phyloP scores from a whole-genome alignment of 2,888 invertebrate genomes.

The Cheilosia impressa region DNA sequence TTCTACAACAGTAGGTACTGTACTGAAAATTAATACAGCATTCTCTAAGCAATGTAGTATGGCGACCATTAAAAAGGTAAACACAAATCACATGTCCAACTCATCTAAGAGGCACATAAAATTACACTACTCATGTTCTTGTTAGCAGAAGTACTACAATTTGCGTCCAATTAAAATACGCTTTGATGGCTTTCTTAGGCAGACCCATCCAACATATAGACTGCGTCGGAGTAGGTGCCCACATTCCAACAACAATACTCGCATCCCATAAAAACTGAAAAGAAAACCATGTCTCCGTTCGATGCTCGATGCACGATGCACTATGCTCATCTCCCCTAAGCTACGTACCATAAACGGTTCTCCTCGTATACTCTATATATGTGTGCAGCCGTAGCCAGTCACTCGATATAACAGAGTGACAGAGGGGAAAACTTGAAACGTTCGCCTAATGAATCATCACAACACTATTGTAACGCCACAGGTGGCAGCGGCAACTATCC shows the following conservation, averaged over 20 bases:
- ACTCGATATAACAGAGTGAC: background rate
- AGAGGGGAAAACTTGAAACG: conserved; percentile 18
- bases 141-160: conserved; percentile 36
- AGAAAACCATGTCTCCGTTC: conserved; percentile 14
- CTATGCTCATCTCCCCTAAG: background rate
- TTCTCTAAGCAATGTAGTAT: too few species aligned
- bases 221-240: background rate
- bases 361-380: conserved; percentile 17
- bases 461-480: conserved; percentile 31
- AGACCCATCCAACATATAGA: conserved; percentile 41
- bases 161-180: conserved; percentile 61
- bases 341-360: background rate
- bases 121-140: conserved; percentile 31
- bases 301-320: background rate
- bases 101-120: conserved; percentile 19
- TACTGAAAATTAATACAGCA: too few species aligned
- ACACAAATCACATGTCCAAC: too few species aligned
- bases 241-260: too few species aligned
- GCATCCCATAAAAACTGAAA: background rate
- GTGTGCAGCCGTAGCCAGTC: background rate
- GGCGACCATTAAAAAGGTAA: too few species aligned
- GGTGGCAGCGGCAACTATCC: conserved; percentile 24
- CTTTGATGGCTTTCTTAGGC: conserved; percentile 27
- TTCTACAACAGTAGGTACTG: too few species aligned
- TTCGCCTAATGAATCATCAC: conserved; percentile 44